Base-by-base conservation (phyloP, 2,113 vertebrate genomes). In the Strix aluco region DNA sequence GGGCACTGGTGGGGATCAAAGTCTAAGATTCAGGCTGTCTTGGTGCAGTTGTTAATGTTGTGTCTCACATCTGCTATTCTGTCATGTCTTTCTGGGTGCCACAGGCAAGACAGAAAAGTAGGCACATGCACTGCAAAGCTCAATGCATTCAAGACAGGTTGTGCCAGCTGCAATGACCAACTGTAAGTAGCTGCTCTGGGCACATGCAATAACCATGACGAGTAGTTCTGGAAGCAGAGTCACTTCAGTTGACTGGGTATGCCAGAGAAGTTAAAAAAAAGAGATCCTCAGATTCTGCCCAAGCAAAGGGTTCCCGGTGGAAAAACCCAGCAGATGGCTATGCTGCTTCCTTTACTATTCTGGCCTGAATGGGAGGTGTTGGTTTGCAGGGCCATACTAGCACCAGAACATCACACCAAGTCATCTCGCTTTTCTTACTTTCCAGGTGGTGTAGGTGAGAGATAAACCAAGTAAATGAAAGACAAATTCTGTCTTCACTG, bases 171-270 rank as follows among this genome's bases (percentile, higher is more conserved):
- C 19, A 46, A 19, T 18, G 32, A 78, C 20, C 15, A 52, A 10
- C 23, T 70, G 54, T 23, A 51, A 84, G 23, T 6, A 46, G 22
- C 46, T 81, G 30, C 52, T 90, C 46, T 75, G 51, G 65, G 42
- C 57, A 67, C 29, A 8, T 5, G 44, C 22, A 51, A 27, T 49
- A 58, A 32, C 16, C 44, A 57, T 0, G 8, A 18, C 0, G 5
- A 10, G 10, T 58, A 3, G 18, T 49, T 59, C 23, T 57, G 49
- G 55, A 54, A 84, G 32, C 25, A 62, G 27, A 18, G 22, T 49
- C 55, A 54, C 69, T 81, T 71, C 36, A 85, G 18, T 26, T 42
- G 42, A 34, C 22, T 3, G 11, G 15, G 9, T 44, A 6, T 25
- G 25, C 3, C 67, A 71, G 61, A 40, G n/a, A 63, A 66, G 51